Percentiles rank a stretch among this genome's conserved stretches.
phyloP scores from a whole-genome alignment of 2,888 invertebrate genomes.

The Dexiosoma caninum region DNA sequence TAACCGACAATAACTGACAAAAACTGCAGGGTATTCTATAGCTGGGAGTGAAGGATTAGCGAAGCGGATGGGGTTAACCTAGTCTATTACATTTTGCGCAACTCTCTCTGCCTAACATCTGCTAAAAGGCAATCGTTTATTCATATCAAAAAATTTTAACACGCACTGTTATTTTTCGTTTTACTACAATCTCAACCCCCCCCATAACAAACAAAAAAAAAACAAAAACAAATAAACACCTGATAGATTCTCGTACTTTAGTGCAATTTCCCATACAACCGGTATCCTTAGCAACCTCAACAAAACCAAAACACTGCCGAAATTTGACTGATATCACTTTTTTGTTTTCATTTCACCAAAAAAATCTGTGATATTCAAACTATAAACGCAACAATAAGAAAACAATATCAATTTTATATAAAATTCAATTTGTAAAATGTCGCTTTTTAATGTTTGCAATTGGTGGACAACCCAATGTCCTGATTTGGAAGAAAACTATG shows the following conservation, averaged over 20 bases:
- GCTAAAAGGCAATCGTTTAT: too few relatives aligned
- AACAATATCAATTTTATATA: background rate
- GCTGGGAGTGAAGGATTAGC: too few relatives aligned
- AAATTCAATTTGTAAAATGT: slow-evolving; percentile 82
- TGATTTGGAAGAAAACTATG: slow-evolving; percentile 79
- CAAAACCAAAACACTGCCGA: slow-evolving; percentile 18
- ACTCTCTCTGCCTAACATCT: too few relatives aligned
- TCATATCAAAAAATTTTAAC: too few relatives aligned
- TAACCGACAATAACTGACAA: too few relatives aligned
- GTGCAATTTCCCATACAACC: background rate
- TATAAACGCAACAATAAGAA: background rate
- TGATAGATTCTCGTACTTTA: slow-evolving; percentile 37
- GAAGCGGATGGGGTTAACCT: too few relatives aligned
- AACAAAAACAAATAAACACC: background rate
- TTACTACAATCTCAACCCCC: too few relatives aligned
- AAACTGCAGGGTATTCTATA: too few relatives aligned
- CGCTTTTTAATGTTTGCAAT: slow-evolving; percentile 92
- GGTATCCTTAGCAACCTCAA: slow-evolving; percentile 50
- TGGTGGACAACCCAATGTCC: slow-evolving; percentile 90
- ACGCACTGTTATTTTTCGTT: too few relatives aligned
- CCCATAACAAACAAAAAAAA: too few relatives aligned
- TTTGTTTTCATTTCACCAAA: background rate
- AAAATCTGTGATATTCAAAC: background rate
- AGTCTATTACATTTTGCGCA: too few relatives aligned
- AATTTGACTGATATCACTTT: background rate